Evolutionary conservation across 2,797 vertebrate genomes (phyloP).

Genomic region (Notolepis coatsorum): DNA sequence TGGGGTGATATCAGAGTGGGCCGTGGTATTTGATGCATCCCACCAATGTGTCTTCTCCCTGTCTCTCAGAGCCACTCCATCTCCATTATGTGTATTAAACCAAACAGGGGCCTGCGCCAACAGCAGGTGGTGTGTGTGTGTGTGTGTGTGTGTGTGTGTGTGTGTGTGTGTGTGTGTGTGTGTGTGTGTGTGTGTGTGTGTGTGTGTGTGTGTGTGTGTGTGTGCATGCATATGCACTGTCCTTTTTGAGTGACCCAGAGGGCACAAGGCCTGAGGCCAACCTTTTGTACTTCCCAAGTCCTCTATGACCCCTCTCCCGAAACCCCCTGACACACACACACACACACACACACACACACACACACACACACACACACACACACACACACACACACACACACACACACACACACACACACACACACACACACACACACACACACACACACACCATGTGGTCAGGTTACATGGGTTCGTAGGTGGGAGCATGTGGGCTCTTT

Average conservation of each 20-base stretch:
- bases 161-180: not conserved
- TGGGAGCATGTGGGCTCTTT: conserved; percentile 53
- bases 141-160: conserved; percentile 30
- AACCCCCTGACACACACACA: conserved; percentile 14
- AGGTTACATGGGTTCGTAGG: conserved; percentile 40
- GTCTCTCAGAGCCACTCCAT: conserved; percentile 45
- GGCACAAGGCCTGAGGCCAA: conserved; percentile 66
- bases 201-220: not conserved
- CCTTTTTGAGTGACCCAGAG: conserved; percentile 65
- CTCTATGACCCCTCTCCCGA: conserved; percentile 51
- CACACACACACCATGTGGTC: conserved; percentile 30
- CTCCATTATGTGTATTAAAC: conserved; percentile 69
- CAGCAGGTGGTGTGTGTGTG: conserved; percentile 74
- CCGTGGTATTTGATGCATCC: conserved; percentile 52
- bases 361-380: conserved; percentile 30
- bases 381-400: conserved; percentile 15
- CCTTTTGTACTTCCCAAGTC: conserved; percentile 64
- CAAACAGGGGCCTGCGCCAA: conserved; percentile 53
- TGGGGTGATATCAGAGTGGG: not conserved
- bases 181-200: not conserved
- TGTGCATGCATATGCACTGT: conserved; percentile 46
- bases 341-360: conserved; percentile 17
- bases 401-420: not conserved
- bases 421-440: conserved; percentile 3
- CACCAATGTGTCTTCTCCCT: conserved; percentile 30